Base-by-base conservation (phyloP, 2,888 invertebrate species). In the Trachelus stipa region DNA sequence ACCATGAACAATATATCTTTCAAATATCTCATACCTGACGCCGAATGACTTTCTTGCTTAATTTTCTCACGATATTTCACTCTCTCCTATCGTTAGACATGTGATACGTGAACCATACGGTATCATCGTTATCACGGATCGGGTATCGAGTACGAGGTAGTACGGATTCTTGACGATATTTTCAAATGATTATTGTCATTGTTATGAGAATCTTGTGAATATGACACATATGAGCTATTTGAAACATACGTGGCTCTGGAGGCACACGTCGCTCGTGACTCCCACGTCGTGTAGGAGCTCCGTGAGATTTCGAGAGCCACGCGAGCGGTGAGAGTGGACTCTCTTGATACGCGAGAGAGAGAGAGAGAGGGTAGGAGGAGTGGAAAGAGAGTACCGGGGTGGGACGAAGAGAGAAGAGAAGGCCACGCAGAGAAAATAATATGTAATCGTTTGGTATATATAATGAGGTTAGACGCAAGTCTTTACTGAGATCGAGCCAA, bases 271-370 rank as follows among this genome's bases (percentile, higher is more conserved):
- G 33, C 79, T 73, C 74, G 37, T 75, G 76, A 81, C 80, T 80
- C 82, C 79, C 85, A 85, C 85, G 85, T 71, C 23, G 12, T 34
- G 34, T 2, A 23, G 33, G 33, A 31, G 79, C 83, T 73, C 34
- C 80, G 79, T 80, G 81, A 83, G 82, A 83, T 85, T 85, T 84
- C 81, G 77, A 83, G 82, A 82, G 84, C 82, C 85, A 85, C 84
- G 80, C 83, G 83, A 82, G 78, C 80, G 69, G 71, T 69, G 78
- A 78, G 79, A 80, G 73, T 75, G 34, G 56, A 69, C n/a, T n/a
- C 34, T 73, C 56, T 11, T 11, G 74, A 71, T 74, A 76, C 3
- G 34, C 6, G 56, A 37, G 75, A 15, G 12, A 30, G 76, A 33
- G 75, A 77, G 71, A 73, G 68, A 69, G 77, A 35, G 35, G 34